Evolutionary conservation across 2,113 vertebrate species (phyloP).

Genomic region (Calcarius ornatus): DNA sequence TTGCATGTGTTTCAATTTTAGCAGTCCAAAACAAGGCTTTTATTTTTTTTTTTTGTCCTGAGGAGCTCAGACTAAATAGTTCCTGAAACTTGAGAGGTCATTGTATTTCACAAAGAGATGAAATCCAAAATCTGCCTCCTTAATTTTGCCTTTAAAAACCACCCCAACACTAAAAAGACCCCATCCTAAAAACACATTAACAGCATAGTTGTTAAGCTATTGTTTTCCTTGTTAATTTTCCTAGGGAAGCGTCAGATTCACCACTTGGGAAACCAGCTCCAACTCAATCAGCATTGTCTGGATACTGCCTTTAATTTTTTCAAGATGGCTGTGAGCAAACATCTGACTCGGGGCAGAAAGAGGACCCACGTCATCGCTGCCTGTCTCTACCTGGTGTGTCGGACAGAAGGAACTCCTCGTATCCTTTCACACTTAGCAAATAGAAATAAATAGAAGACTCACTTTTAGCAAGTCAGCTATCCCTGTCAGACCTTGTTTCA

Average conservation of each 20-base stretch:
- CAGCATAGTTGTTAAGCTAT: not conserved
- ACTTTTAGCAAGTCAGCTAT: not conserved
- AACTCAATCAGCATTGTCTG: slow-evolving; percentile 93
- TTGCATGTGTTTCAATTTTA: not conserved
- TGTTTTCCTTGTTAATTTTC: not conserved
- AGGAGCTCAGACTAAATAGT: not conserved
- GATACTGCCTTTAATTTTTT: slow-evolving; percentile 98
- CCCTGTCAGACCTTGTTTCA: not conserved
- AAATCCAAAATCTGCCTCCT: not conserved
- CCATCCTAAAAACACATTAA: not conserved
- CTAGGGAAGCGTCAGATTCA: slow-evolving; percentile 85
- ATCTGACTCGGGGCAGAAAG: slow-evolving; percentile 87
- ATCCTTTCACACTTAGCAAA: slow-evolving; percentile 77
- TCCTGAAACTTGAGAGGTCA: not conserved
- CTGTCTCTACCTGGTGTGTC: slow-evolving; percentile 95
- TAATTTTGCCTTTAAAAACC: not conserved
- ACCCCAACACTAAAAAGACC: rapidly evolving
- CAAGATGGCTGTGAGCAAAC: slow-evolving; percentile 93
- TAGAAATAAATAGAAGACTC: not conserved
- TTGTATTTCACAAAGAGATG: not conserved
- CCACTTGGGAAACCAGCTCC: slow-evolving; percentile 91
- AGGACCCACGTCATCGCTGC: slow-evolving; percentile 87
- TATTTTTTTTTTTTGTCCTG: not conserved
- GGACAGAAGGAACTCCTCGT: slow-evolving; percentile 94
- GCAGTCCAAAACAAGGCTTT: not conserved